Evolutionary conservation across 2,113 vertebrate species (phyloP), one percentile per base, ranked within the genome.

Genomic region (Corapipo altera): DNA sequence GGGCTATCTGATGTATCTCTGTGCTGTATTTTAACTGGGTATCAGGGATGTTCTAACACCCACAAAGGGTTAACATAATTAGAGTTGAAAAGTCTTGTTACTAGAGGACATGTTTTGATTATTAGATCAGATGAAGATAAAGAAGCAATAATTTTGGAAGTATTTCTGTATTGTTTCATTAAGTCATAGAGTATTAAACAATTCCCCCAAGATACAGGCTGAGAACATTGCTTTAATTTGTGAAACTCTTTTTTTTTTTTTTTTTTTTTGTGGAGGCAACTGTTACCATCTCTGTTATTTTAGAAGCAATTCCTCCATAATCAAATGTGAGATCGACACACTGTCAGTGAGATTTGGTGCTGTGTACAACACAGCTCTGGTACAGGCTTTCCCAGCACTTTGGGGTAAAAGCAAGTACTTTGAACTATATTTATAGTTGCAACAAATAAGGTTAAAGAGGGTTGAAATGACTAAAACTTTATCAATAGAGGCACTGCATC

Each of bases 31-130:
- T 44, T 74, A 51, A 71, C 51, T 58, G 67, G 41, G 51, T 32
- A 59, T 73, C 44, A 58, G 75, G 46, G 48, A 94, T 4, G 30
- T 57, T 79, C 80, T 35, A 77, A 78, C 62, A 96, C 54, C 95
- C 91, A 85, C 88, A 84, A 97, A 96, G 94, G 84, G 98, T 98
- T 98, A 97, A 98, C 58, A 93, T 30, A 96, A 96, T 97, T 96
- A 97, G 30, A 95, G 91, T 89, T 85, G 95, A 72, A 93, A 96
- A 97, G 93, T 88, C 96, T 96, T 78, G 88, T 97, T 97, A 97
- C 96, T 97, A 97, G 97, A 97, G 95, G 96, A 97, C 94, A 97
- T 94, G 91, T 97, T 98, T 97, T 98, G 97, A 98, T 98, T 97
- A 97, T 97, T 93, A 97, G 97, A 98, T 97, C 96, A 98, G 96